These are phyloP conservation scores for Haemorhous mexicanus DNA, from an alignment of 2,113 vertebrate species.

Conservation along the genomic window DNA sequence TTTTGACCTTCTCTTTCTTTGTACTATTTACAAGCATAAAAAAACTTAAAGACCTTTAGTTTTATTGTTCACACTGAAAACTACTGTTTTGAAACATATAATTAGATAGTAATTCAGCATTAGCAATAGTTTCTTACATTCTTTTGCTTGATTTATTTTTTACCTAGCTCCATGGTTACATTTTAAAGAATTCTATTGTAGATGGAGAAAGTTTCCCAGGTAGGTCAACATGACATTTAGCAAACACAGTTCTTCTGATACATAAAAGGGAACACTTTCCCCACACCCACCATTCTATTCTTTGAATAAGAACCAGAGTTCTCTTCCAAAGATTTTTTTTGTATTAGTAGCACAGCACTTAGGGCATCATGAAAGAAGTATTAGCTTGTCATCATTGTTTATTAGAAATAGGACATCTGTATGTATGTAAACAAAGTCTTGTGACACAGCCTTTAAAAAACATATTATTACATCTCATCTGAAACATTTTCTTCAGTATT, in stretches of 20 bases:
- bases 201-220: neutral
- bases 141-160: neutral
- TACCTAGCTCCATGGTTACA: neutral
- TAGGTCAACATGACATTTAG: neutral
- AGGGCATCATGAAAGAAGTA: neutral
- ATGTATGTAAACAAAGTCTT: neutral
- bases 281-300: neutral
- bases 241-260: neutral
- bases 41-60: neutral
- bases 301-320: neutral
- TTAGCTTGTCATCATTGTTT: neutral
- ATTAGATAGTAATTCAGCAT: neutral
- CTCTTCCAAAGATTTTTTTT: neutral
- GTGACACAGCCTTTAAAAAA: neutral
- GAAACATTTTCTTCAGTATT: neutral
- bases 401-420: neutral
- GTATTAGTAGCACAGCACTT: neutral
- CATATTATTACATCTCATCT: rapidly evolving
- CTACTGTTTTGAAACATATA: neutral
- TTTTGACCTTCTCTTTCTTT: neutral
- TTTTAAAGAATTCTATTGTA: neutral
- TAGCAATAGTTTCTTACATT: neutral
- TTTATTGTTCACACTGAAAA: neutral
- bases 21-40: neutral
- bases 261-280: neutral